These are phyloP conservation scores for Teleopsis dalmanni DNA, from an alignment of 1,140 invertebrate species.

Conservation along the genomic window DNA sequence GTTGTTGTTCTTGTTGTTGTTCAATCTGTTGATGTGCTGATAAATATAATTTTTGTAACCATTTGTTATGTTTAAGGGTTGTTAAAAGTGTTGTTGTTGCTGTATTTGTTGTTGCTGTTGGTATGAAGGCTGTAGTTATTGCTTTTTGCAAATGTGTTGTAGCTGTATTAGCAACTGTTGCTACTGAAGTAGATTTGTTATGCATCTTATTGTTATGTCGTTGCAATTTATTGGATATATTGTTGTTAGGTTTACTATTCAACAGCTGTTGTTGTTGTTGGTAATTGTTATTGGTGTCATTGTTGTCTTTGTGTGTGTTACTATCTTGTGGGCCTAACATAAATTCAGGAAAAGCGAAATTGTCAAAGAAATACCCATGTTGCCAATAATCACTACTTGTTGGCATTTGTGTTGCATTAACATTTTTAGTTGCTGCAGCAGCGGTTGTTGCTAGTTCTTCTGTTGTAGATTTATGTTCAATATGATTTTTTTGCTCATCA, in stretches of 20 bases:
- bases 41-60: background rate
- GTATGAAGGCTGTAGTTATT: background rate
- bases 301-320: too few species aligned
- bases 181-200: too few species aligned
- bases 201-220: too few species aligned
- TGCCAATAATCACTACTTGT: slow-evolving; percentile 1
- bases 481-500: background rate
- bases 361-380: too few species aligned
- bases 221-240: too few species aligned
- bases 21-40: background rate
- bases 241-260: too few species aligned
- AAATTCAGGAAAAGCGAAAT: too few species aligned
- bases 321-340: too few species aligned
- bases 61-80: background rate
- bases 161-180: background rate
- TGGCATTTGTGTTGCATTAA: slow-evolving; percentile 6
- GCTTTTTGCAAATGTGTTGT: background rate
- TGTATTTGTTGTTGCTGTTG: background rate
- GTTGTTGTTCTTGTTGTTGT: background rate
- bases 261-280: too few species aligned
- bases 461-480: background rate
- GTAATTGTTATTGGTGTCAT: too few species aligned
- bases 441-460: background rate
- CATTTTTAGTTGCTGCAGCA: slow-evolving; percentile 1
- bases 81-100: background rate